Evolutionary conservation across 2,888 invertebrate genomes (phyloP).

Genomic region (Lamellibrachia satsuma): DNA sequence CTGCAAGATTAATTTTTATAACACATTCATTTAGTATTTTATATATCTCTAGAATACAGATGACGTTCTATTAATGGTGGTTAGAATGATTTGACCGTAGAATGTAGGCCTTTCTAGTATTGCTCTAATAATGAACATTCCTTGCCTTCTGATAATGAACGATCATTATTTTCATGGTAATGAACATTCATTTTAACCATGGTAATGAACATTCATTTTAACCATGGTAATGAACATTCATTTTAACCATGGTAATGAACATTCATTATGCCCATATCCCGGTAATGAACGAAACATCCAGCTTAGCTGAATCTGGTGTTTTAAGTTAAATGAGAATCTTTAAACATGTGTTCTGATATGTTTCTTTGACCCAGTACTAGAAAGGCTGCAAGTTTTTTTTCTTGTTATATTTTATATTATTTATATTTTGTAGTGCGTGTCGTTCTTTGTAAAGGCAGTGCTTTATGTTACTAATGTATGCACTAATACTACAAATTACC

Average conservation of each 20-base stretch:
- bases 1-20: neutral
- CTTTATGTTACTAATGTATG: neutral
- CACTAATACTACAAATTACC: neutral
- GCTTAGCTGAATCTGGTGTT: neutral
- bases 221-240: neutral
- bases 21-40: neutral
- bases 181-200: conserved; percentile 1
- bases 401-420: neutral
- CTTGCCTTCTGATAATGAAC: neutral
- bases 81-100: neutral
- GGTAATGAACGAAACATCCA: neutral
- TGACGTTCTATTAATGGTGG: neutral
- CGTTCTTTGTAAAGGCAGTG: neutral
- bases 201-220: neutral
- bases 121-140: neutral
- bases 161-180: neutral
- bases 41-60: neutral
- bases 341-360: neutral
- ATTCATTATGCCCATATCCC: neutral
- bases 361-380: neutral
- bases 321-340: neutral
- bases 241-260: neutral
- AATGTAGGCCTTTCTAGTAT: conserved; percentile 4
- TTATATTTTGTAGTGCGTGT: neutral
- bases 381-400: neutral